These are phyloP conservation scores for Copidosoma floridanum DNA, from an alignment of 1,140 invertebrate genomes.

Conservation along the genomic window DNA sequence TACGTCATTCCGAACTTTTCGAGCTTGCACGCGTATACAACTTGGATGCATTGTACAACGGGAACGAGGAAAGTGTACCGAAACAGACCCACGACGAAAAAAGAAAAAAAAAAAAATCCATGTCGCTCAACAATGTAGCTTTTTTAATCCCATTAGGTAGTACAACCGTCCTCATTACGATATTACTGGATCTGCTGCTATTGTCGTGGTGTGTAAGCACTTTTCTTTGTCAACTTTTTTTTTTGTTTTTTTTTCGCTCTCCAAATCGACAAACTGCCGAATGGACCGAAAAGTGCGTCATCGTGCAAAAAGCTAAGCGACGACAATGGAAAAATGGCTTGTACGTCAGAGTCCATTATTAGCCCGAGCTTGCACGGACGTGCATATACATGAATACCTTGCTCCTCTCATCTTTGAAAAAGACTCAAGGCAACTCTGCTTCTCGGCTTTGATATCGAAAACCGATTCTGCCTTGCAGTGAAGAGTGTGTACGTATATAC, in stretches of 20 bases:
- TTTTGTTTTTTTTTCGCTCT: no score
- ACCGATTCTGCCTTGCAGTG: constrained; percentile 7
- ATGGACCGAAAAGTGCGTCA: no score
- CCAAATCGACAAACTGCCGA: no score
- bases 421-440: background rate
- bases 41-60: no score
- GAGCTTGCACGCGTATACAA: background rate
- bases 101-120: no score
- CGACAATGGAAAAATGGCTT: background rate
- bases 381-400: background rate
- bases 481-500: background rate
- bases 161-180: constrained; percentile 9
- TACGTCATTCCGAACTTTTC: constrained; percentile 17
- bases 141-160: background rate
- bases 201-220: no score
- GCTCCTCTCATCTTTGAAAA: background rate
- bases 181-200: no score
- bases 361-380: background rate
- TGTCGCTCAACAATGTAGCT: no score
- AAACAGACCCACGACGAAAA: no score
- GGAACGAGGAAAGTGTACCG: no score
- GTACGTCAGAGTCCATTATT: constrained; percentile 10
- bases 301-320: no score
- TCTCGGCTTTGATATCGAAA: constrained; percentile 18
- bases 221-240: no score